A percentile compares a stretch with the other conserved stretches of the same genome.
These are phyloP conservation scores for Rhynchophorus ferrugineus DNA, from an alignment of 1,140 invertebrate genomes.

Conservation along the genomic window DNA sequence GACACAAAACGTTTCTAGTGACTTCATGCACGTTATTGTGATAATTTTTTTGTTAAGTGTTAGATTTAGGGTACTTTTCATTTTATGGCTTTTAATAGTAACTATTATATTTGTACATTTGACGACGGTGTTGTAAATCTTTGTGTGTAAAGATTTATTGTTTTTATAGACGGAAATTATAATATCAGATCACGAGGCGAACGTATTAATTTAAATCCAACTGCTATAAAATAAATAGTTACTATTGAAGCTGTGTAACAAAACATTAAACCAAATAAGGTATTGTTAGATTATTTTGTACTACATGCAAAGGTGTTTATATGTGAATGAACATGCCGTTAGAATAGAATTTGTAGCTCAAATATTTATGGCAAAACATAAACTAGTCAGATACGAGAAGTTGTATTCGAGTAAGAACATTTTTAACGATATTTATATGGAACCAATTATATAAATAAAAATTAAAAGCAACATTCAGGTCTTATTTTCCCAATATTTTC, in stretches of 20 bases:
- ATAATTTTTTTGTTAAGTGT: no score
- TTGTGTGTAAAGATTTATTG: background rate
- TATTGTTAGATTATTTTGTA: background rate
- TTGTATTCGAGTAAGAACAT: background rate
- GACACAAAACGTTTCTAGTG: no score
- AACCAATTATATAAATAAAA: constrained; percentile 9
- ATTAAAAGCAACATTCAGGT: background rate
- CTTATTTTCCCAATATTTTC: no score
- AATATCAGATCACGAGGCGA: no score
- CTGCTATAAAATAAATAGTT: background rate
- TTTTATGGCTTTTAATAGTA: no score
- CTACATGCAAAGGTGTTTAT: background rate
- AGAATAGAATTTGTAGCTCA: constrained; percentile 5
- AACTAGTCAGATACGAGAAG: constrained; percentile 7
- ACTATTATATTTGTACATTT: no score
- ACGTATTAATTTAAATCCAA: no score
- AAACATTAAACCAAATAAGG: background rate
- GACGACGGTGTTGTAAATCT: no score
- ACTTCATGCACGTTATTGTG: no score
- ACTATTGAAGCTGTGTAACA: no score
- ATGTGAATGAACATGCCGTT: background rate
- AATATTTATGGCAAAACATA: constrained; percentile 9
- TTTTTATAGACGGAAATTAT: background rate
- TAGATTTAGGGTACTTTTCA: no score
- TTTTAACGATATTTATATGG: constrained; percentile 14